A percentile compares a stretch with the other conserved stretches of the same genome.
Evolutionary conservation across 2,113 vertebrate species (phyloP).

Genomic region (Xiphophorus couchianus): DNA sequence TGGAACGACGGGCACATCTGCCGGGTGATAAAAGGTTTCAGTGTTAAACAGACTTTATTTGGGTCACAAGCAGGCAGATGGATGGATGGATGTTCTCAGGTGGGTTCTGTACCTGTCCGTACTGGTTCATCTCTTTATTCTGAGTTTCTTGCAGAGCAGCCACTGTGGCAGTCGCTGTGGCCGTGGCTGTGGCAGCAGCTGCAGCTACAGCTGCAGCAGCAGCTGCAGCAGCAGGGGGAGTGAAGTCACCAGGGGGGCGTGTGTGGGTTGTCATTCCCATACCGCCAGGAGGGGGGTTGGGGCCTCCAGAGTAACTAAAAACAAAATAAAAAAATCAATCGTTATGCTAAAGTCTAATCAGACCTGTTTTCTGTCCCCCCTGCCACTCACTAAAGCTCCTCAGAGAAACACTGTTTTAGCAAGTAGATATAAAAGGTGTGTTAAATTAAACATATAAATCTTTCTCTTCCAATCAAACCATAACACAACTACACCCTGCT

Average conservation of each 20-base stretch:
- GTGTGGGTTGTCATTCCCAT: constrained; percentile 95
- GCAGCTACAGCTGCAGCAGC: constrained; percentile 94
- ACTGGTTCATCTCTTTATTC: constrained; percentile 99
- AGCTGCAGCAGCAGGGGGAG: constrained; percentile 93
- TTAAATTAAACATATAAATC: background rate
- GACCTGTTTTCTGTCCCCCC: too few relatives aligned
- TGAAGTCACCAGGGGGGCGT: constrained; percentile 91
- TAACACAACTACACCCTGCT: background rate
- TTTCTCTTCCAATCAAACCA: background rate
- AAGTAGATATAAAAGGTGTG: background rate
- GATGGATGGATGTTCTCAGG: constrained; percentile 7
- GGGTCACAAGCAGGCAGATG: background rate
- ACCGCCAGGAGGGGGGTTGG: constrained; percentile 87
- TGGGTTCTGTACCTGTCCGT: constrained; percentile 88
- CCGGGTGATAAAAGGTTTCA: constrained; percentile 65
- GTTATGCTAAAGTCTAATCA: background rate
- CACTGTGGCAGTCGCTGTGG: constrained; percentile 94
- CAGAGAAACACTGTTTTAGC: background rate
- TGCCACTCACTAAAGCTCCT: too few relatives aligned
- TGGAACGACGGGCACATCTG: constrained; percentile 99
- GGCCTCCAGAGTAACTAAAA: constrained; percentile 92
- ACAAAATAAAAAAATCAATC: constrained; percentile 7
- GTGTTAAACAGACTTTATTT: background rate
- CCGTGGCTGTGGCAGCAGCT: constrained; percentile 92
- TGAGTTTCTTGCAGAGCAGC: constrained; percentile 97